Base-by-base conservation (phyloP, 2,888 invertebrate genomes). In the Synanthedon myopaeformis region DNA sequence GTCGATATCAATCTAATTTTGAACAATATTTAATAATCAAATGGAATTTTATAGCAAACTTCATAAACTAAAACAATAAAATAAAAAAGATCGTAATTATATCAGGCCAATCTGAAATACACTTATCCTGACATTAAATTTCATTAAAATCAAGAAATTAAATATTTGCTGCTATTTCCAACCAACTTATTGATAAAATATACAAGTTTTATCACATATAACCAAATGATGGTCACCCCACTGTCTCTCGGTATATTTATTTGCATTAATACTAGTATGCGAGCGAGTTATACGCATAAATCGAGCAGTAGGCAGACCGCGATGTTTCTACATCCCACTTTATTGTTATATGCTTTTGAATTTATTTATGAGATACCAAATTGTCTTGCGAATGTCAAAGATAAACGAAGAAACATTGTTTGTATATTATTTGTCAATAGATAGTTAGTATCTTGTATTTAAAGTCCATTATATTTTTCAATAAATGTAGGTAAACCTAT, bases 241-340 rank as follows among this genome's bases (percentile, higher is more conserved):
- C 66, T 65, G 65, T 64, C 71, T 72, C 68, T 65, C 77, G 78
- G 79, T 78, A 80, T 81, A 77, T 80, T 80, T 81, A 82, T 81
- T 79, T 75, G 79, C 76, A 79, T 81, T 82, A 82, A 82, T 80
- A 74, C 79, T 69, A 67, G 64, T 83, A 82, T 82, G 83, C 79
- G 66, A 70, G 60, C 57, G 64, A 59, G 66, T 82, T 82, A 83
- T 83, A 82, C 80, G 76, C 66, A 79, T 83, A 81, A 82, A 82
- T 82, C 77, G 66, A 66, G 59, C 61, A 57, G 75, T 63, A 74
- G 72, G 74, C 70, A 74, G 74, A 70, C 68, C 64, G 59, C 70
- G 65, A 69, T 69, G 72, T 74, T 70, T 71, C 70, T 76, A 78
- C 74, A 73, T 74, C 70, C 74, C 62, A 61, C 69, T 78, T 77